Evolutionary conservation across 1,140 invertebrate species (phyloP), one percentile per base, ranked within the genome.

Genomic region (Galleria mellonella): DNA sequence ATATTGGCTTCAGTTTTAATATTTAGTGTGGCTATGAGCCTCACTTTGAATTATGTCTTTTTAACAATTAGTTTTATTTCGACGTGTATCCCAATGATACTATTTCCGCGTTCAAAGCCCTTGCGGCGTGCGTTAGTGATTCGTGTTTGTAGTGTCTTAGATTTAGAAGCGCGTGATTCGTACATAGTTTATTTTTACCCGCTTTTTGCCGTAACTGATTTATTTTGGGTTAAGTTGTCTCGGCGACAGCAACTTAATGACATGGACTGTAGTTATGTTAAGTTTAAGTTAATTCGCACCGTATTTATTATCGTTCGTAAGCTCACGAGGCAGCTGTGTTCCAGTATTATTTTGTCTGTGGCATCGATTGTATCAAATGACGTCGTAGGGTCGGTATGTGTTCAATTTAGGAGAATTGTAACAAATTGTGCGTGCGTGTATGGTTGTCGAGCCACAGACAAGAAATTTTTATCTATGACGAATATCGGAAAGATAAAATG

Each of bases 141-240:
- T 11, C 23, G 42, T 49, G 48, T 71, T 58, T 49, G 62, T 37
- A 37, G 35, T 37, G 35, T 65, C 45, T 60, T 63, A 61, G 58
- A 37, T 58, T 31, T 65, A 61, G 62, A 51, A 30, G 67, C 68
- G 75, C 73, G 75, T 62, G 63, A 57, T 54, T 77, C 64, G 62
- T 59, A 60, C 36, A 41, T 62, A 56, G 46, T 51, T 65, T 70
- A 55, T 13, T 43, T 52, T 60, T 57, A 54, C 45, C 63, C 75
- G 74, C 73, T 75, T 74, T 71, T 67, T 70, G 71, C 58, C 55
- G 43, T 67, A 72, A 76, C 78, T 83, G 78, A 83, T 79, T 72
- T 65, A 56, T 59, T 75, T 70, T 48, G 47, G 41, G 37, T 51
- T 57, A 40, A 31, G 45, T 53, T 49, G 37, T 54, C 17, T 23